Base-by-base conservation (phyloP, 37 sponge, comb jelly and placozoan species). In the Dysidea cf. avara region DNA sequence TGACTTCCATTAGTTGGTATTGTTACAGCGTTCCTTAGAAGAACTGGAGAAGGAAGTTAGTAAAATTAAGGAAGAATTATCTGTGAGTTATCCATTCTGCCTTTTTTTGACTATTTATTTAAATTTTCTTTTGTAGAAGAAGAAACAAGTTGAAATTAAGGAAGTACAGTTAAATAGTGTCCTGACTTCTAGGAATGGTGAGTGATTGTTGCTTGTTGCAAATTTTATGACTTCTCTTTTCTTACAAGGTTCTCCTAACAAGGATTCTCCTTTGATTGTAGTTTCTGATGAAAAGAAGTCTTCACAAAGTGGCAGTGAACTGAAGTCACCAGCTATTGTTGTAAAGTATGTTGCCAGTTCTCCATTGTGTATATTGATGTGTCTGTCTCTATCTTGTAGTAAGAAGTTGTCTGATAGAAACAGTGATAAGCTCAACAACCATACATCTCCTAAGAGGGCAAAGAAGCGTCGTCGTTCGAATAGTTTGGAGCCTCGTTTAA, bases 1-100 rank as follows among this genome's bases (percentile, higher is more conserved):
- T 31, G 30, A 75, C 64, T n/a, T 71, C 9, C 79, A 78, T 59
- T 26, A 86, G 9, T 43, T 86, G 39, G 87, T 83, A 58, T 75
- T 91, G 53, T 86, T 79, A 47, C 47, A 31, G 32, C 49, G 72
- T 1, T 56, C 47, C n/a, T 40, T 83, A 13, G 89, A 87, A 32
- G 86, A 81, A 30, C 52, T 84, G 16, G 89, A 92, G 53, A 79
- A 72, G 51, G 81, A 92, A 35, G 40, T 92, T 11, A 43, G 20
- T n/a, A 24, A 22, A 13, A n/a, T 83, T 24, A 83, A 72, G 57
- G 82, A 84, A 24, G 32, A 72, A 37, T 40, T 71, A 17, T 38
- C 66, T 1, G 48, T 38, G 25, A 39, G 36, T 18, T 13, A 20
- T 20, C 26, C 37, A 26, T 49, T 16, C 52, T 49, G 52, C 52